Base-by-base conservation (phyloP, 2,113 vertebrate genomes). In the Labeo rohita region DNA sequence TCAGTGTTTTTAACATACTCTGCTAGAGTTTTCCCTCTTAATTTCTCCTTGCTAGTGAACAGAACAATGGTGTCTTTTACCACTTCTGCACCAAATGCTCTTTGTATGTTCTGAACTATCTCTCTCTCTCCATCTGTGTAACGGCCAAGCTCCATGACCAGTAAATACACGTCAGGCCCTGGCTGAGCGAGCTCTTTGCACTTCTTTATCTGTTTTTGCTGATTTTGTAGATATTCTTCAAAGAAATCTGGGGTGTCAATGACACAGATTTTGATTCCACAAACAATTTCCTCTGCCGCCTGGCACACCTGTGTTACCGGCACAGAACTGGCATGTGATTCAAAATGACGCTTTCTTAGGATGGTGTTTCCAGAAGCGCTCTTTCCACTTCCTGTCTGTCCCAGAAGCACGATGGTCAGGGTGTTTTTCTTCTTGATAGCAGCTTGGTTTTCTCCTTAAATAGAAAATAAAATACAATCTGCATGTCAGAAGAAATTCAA, bases 161-260 rank as follows among this genome's bases (percentile, higher is more conserved):
- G 80, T 43, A 86, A 36, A 83, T 79, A 88, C 18, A 68, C 85
- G 8, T 84, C 84, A 56, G 84, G 84, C 21, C 47, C 80, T 2
- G 65, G 66, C 23, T 66, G 11, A 16, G 63, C 16, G 13, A 86
- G 39, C 50, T 79, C 50, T 47, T 43, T 70, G 43, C 74, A 86
- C 56, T n/a, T 86, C 9, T 28, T 56, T 8, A 84, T 59, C n/a
- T 83, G 52, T n/a, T 76, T 16, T 10, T 65, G 21, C 15, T 50
- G 36, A n/a, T 86, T 52, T 65, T 34, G 10, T 0, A 80, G 12
- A 2, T 77, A 80, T 39, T 85, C n/a, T 5, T 84, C 47, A 56
- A 86, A 88, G 7, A 84, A 81, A 47, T 85, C 84, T 13, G 80
- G 87, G 21, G 74, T 88, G 75, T 88, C 87, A 13, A 86, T 82